These are phyloP conservation scores for Drosophila prosaltans DNA, from an alignment of 1,140 invertebrate genomes.

Conservation along the genomic window DNA sequence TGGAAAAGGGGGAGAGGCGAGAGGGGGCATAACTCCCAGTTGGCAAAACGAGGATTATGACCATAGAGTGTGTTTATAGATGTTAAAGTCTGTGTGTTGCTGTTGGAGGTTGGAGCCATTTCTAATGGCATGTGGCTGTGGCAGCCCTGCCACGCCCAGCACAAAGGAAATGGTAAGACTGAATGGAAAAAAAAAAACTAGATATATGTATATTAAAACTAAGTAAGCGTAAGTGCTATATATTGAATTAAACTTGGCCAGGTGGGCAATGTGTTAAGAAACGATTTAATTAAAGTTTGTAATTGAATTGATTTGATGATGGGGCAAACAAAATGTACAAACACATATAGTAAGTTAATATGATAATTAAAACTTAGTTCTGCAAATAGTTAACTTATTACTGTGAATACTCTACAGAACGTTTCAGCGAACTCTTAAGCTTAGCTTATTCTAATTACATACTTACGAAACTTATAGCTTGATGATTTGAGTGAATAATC, in stretches of 20 bases:
- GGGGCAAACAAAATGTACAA: not conserved
- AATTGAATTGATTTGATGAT: not conserved
- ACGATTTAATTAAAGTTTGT: not conserved
- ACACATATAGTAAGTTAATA: not conserved
- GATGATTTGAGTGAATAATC: too few species aligned
- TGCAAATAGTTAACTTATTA: too few species aligned
- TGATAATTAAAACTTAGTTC: not conserved
- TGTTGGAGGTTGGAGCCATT: not conserved
- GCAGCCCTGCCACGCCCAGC: constrained; percentile 3
- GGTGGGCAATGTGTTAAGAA: not conserved
- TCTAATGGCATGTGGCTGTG: constrained; percentile 13
- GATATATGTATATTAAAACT: constrained; percentile 7
- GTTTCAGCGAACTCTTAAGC: too few species aligned
- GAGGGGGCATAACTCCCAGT: constrained; percentile 56
- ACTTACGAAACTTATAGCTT: too few species aligned
- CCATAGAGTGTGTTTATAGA: not conserved
- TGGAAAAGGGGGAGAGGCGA: constrained; percentile 19
- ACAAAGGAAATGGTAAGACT: constrained; percentile 2
- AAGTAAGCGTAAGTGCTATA: constrained; percentile 3
- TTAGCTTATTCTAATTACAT: too few species aligned
- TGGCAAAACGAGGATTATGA: constrained; percentile 36
- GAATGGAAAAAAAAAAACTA: not conserved
- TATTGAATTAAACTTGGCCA: constrained; percentile 13
- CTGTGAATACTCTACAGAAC: too few species aligned
- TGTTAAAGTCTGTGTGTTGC: not conserved